Evolutionary conservation across 2,888 invertebrate species (phyloP).

Genomic region (Alitta virens): DNA sequence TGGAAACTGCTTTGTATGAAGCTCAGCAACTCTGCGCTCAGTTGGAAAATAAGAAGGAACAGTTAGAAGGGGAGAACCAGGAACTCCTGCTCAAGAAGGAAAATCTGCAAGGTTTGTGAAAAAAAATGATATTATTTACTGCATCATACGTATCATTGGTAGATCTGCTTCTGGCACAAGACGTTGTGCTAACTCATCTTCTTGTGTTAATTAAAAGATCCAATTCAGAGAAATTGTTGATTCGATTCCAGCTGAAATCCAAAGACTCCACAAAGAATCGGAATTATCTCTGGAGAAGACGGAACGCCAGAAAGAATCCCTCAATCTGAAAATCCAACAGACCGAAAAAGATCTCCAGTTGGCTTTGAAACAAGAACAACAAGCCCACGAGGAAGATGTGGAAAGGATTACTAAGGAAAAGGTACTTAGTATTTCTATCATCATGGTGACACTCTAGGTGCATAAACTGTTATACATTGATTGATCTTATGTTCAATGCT

Average conservation of each 20-base stretch:
- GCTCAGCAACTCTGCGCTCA: slow-evolving; percentile 47
- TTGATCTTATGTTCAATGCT: too few relatives aligned
- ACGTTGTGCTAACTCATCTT: too few relatives aligned
- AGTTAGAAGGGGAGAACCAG: slow-evolving; percentile 59
- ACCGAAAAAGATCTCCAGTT: slow-evolving; percentile 60
- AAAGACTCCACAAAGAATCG: slow-evolving; percentile 52
- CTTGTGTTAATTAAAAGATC: too few relatives aligned
- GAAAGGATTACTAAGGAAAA: slow-evolving; percentile 55
- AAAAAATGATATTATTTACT: too few relatives aligned
- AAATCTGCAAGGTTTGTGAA: slow-evolving; percentile 50
- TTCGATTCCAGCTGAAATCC: slow-evolving; percentile 50
- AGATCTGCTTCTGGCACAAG: too few relatives aligned
- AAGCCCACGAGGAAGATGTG: slow-evolving; percentile 57
- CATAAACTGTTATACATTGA: too few relatives aligned
- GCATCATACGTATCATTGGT: too few relatives aligned
- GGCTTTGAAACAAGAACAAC: slow-evolving; percentile 55
- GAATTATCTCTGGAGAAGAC: slow-evolving; percentile 52
- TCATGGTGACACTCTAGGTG: too few relatives aligned
- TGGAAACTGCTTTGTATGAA: slow-evolving; percentile 57
- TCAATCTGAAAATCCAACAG: slow-evolving; percentile 80
- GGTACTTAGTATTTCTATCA: too few relatives aligned
- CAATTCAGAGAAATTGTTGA: too few relatives aligned
- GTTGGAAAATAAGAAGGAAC: slow-evolving; percentile 55
- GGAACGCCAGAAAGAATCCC: slow-evolving; percentile 59
- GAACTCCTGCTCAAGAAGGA: slow-evolving; percentile 56